Conservation (phyloP, 2,888 invertebrate species). For the Leptarthrus brevirostris region DNA sequence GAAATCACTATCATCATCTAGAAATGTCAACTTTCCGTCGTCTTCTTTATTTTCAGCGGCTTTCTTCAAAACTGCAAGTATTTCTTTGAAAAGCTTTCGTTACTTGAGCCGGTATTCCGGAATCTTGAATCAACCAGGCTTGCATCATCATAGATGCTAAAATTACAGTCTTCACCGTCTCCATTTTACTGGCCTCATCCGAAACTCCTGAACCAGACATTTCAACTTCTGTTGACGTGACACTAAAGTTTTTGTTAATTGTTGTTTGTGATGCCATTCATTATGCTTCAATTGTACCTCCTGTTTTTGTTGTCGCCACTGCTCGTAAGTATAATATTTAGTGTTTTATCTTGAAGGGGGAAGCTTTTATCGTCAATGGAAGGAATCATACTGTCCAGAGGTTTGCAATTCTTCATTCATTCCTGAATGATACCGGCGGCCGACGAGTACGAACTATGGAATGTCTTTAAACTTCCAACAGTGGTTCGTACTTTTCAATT, state of each 20-base stretch:
- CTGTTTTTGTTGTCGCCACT: constrained; percentile 51
- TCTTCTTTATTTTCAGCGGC: constrained; percentile 86
- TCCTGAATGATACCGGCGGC: constrained; percentile 61
- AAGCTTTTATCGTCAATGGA: constrained; percentile 62
- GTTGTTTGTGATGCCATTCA: constrained; percentile 64
- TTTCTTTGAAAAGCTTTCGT: constrained; percentile 83
- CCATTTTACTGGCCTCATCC: constrained; percentile 86
- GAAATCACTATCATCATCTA: constrained; percentile 75
- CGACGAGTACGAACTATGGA: constrained; percentile 70
- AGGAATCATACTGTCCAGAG: constrained; percentile 77
- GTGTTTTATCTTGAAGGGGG: constrained; percentile 55
- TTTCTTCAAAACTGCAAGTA: constrained; percentile 85
- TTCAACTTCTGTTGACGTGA: constrained; percentile 84
- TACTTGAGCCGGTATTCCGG: constrained; percentile 84
- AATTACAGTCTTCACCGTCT: constrained; percentile 86
- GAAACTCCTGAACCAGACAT: constrained; percentile 86
- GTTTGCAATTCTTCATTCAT: constrained; percentile 77
- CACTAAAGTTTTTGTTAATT: constrained; percentile 72
- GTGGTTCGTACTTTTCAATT: constrained; percentile 87
- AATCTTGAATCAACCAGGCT: constrained; percentile 85
- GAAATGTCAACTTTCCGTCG: constrained; percentile 78
- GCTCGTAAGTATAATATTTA: constrained; percentile 44
- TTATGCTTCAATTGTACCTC: constrained; percentile 65
- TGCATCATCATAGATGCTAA: constrained; percentile 85
- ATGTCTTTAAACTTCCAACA: constrained; percentile 80